Conservation (phyloP, 2,797 vertebrate species). For the Sternotherus odoratus region DNA sequence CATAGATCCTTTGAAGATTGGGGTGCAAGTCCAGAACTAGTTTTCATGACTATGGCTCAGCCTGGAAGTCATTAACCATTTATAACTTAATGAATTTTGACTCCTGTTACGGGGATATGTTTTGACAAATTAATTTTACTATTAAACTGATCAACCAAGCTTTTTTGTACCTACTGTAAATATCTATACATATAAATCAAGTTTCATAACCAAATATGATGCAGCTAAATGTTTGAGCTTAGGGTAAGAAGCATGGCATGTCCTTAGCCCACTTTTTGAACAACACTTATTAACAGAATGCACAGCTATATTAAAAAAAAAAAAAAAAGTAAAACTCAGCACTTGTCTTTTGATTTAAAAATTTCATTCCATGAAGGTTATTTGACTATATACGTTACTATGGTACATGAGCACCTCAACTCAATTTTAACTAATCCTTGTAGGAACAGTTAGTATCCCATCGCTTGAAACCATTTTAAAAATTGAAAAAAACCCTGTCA, state of each 20-base stretch:
- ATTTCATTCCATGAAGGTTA: not conserved
- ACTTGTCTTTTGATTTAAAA: not conserved
- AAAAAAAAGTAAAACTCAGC: not conserved
- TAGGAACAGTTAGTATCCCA: not conserved
- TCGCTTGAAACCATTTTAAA: not conserved
- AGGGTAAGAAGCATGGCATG: no score
- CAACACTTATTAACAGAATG: not conserved
- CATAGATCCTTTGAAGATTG: not conserved
- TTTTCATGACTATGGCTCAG: not conserved
- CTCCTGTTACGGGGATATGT: not conserved
- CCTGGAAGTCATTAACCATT: not conserved
- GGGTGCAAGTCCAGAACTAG: not conserved
- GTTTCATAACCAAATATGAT: not conserved
- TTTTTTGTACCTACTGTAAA: not conserved
- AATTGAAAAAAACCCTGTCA: not conserved
- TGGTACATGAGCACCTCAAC: not conserved
- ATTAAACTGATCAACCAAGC: not conserved
- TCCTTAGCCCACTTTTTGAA: not conserved
- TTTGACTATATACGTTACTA: not conserved
- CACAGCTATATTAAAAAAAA: not conserved
- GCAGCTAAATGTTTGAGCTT: not conserved
- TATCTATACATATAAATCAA: accelerated
- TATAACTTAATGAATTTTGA: not conserved
- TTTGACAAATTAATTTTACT: not conserved
- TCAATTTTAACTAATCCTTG: not conserved